These are phyloP conservation scores for Propithecus coquereli DNA, from an alignment of 2,113 vertebrate species.

Conservation along the genomic window DNA sequence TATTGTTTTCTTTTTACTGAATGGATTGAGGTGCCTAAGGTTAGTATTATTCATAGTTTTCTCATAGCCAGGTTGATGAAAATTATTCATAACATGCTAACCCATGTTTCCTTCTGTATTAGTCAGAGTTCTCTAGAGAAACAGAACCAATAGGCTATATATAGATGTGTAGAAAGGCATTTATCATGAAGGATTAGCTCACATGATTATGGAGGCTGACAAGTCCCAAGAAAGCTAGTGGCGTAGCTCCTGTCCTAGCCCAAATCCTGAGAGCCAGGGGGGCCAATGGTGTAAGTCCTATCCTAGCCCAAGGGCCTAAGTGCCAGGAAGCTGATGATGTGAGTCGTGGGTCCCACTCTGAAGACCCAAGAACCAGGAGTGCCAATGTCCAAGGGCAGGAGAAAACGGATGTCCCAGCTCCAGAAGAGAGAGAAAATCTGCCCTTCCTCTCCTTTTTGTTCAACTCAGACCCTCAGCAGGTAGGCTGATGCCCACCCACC, in stretches of 20 bases:
- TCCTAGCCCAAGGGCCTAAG: background rate
- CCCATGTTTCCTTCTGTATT: background rate
- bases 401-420: background rate
- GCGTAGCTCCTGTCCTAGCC: background rate
- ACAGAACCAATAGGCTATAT: background rate
- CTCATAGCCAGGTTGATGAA: no score
- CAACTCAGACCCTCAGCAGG: background rate
- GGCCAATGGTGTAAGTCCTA: no score
- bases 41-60: background rate
- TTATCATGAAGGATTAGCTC: background rate
- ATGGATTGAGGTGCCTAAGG: background rate
- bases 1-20: background rate
- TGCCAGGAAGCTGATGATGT: background rate
- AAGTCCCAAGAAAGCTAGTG: background rate
- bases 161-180: background rate
- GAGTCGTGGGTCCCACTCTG: background rate
- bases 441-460: background rate
- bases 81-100: background rate
- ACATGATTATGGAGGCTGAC: background rate
- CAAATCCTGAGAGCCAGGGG: background rate
- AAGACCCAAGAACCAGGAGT: background rate
- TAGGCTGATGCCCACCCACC: background rate
- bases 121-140: background rate
- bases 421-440: background rate
- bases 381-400: background rate